These are phyloP conservation scores for Zaprionus ornatus DNA, from an alignment of 1,140 invertebrate species.

Conservation along the genomic window DNA sequence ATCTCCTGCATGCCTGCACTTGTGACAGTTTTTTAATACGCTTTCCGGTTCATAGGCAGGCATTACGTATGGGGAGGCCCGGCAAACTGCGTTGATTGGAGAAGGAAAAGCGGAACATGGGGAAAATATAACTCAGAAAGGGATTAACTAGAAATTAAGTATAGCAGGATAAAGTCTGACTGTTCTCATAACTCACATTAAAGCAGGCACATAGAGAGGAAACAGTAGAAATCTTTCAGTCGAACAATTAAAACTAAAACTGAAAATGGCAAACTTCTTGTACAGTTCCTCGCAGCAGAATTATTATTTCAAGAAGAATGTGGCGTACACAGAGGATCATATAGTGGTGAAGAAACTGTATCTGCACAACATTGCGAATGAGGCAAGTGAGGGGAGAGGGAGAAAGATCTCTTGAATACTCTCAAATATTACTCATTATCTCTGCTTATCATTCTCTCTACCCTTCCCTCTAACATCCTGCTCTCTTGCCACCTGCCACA, in stretches of 20 bases:
- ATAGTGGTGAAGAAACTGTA: slow-evolving; percentile 47
- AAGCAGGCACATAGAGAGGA: neutral
- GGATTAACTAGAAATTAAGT: too few relatives aligned
- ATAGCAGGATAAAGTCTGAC: too few relatives aligned
- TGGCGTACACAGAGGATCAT: slow-evolving; percentile 54
- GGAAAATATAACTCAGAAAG: too few relatives aligned
- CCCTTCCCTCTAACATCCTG: neutral
- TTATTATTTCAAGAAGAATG: slow-evolving; percentile 26
- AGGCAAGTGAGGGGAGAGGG: slow-evolving; percentile 15
- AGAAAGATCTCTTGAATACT: too few relatives aligned
- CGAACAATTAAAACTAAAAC: neutral
- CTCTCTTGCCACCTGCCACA: neutral
- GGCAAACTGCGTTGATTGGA: neutral
- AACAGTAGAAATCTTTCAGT: neutral
- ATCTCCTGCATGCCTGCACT: slow-evolving; percentile 34
- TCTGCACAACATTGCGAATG: slow-evolving; percentile 34
- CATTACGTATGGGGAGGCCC: slow-evolving; percentile 1
- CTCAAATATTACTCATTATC: too few relatives aligned
- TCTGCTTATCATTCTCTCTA: too few relatives aligned
- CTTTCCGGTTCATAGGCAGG: slow-evolving; percentile 43
- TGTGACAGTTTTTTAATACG: slow-evolving; percentile 67
- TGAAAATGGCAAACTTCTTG: slow-evolving; percentile 32
- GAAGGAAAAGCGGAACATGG: neutral
- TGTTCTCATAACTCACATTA: neutral
- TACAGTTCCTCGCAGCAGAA: slow-evolving; percentile 32